phyloP scores from a whole-genome alignment of 2,888 invertebrate species.

The Yponomeuta evonymella region DNA sequence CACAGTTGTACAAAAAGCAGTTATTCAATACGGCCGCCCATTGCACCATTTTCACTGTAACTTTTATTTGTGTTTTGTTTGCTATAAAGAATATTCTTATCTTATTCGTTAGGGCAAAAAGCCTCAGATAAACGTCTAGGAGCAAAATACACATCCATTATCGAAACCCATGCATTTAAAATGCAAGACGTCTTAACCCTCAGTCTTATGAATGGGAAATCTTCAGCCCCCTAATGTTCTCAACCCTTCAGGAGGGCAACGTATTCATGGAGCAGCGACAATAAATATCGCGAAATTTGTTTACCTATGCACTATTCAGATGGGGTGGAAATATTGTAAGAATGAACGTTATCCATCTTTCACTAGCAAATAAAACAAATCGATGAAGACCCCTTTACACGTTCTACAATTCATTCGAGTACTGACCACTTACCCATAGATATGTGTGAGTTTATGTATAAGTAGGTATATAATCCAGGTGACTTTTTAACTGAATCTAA shows the following conservation, averaged over 20 bases:
- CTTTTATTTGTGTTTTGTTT: too few species aligned
- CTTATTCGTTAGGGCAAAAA: neutral
- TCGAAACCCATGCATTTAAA: slow-evolving; percentile 43
- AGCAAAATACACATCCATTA: slow-evolving; percentile 17
- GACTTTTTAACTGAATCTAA: too few species aligned
- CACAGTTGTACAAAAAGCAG: too few species aligned
- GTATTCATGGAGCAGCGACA: slow-evolving; percentile 55
- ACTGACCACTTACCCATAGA: too few species aligned
- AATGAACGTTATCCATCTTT: neutral
- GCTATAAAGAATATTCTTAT: too few species aligned
- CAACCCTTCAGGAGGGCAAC: slow-evolving; percentile 46
- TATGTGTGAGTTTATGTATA: too few species aligned
- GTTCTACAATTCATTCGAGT: neutral
- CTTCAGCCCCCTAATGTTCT: slow-evolving; percentile 45
- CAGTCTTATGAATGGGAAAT: slow-evolving; percentile 55
- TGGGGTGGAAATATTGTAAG: slow-evolving; percentile 26
- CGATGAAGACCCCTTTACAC: neutral
- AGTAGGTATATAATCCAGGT: too few species aligned
- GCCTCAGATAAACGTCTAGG: neutral
- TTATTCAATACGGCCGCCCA: too few species aligned
- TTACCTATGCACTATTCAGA: slow-evolving; percentile 50
- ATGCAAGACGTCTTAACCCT: slow-evolving; percentile 45
- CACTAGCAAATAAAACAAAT: neutral
- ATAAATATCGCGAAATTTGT: slow-evolving; percentile 73
- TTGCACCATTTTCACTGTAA: too few species aligned